Percentiles rank a stretch among this genome's conserved stretches.
phyloP scores from a whole-genome alignment of 2,113 vertebrate genomes.

The Phylloscopus whistleri region DNA sequence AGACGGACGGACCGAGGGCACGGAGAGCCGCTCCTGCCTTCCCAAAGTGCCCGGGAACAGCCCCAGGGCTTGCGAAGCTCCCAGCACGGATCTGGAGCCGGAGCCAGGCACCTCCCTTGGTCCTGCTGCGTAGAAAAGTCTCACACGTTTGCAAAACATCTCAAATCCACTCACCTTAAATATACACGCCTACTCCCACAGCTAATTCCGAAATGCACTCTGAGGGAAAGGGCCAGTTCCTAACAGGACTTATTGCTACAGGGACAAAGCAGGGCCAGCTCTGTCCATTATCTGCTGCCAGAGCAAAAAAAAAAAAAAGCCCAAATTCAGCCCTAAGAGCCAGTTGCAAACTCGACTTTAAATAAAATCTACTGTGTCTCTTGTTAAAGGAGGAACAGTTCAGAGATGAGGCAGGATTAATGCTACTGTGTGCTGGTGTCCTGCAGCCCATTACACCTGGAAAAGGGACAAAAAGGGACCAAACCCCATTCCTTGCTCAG shows the following conservation, averaged over 20 bases:
- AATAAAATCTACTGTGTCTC: not conserved
- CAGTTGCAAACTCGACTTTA: not conserved
- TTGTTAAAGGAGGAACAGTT: not conserved
- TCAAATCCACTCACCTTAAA: conserved; percentile 14
- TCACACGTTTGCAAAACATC: not conserved
- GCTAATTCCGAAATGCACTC: not conserved
- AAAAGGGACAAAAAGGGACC: not conserved
- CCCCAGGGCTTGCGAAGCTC: rapidly evolving
- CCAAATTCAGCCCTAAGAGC: not conserved
- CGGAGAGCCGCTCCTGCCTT: not conserved
- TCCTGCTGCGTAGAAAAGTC: not conserved
- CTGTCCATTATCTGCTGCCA: not conserved
- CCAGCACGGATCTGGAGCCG: not conserved
- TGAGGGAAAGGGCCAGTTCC: not conserved
- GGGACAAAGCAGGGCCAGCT: conserved; percentile 11
- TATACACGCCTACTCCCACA: not conserved
- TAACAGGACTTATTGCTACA: conserved; percentile 27
- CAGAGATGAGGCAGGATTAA: not conserved
- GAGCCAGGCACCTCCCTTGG: not conserved
- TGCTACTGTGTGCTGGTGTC: not conserved
- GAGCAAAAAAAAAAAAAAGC: not conserved
- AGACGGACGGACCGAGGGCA: not conserved
- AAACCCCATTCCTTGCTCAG: not conserved
- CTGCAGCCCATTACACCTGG: not conserved
- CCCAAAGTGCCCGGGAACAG: not conserved